Percentiles rank a stretch among this genome's conserved stretches.
phyloP scores from a whole-genome alignment of 2,888 invertebrate species.

The Rotaria macrura region DNA sequence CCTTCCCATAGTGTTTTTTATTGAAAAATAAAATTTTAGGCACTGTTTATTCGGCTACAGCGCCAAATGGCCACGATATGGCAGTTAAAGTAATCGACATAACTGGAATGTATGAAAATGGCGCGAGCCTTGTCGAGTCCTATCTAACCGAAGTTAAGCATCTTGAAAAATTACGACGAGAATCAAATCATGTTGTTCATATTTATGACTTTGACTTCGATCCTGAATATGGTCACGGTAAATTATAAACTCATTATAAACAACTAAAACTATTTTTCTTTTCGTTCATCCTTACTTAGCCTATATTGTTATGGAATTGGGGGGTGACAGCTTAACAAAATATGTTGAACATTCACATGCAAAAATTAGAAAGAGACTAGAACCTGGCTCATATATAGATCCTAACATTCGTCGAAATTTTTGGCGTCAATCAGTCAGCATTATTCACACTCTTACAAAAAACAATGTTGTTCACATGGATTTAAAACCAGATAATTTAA shows the following conservation, averaged over 20 bases:
- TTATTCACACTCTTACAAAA: not conserved
- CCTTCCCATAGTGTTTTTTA: not conserved
- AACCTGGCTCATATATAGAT: not conserved
- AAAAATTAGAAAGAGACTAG: fast-evolving
- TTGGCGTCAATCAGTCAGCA: not conserved
- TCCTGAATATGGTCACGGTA: not conserved
- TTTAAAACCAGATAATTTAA: not conserved
- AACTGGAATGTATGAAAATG: not conserved
- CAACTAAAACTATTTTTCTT: no score
- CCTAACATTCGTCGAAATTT: not conserved
- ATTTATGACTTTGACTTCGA: constrained; percentile 7
- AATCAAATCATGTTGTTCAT: not conserved
- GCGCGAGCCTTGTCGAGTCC: not conserved
- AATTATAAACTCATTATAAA: no score
- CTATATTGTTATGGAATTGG: constrained; percentile 19
- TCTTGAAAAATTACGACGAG: not conserved
- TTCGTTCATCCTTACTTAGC: not conserved
- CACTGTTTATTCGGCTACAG: not conserved
- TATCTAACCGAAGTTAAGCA: not conserved
- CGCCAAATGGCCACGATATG: not conserved
- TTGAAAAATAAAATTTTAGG: not conserved
- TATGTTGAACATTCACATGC: not conserved
- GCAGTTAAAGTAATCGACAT: constrained; percentile 7
- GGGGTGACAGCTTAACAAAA: not conserved
- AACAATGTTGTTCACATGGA: constrained; percentile 7